phyloP scores from a whole-genome alignment of 1,140 invertebrate species.

The Temnothorax nylanderi region DNA sequence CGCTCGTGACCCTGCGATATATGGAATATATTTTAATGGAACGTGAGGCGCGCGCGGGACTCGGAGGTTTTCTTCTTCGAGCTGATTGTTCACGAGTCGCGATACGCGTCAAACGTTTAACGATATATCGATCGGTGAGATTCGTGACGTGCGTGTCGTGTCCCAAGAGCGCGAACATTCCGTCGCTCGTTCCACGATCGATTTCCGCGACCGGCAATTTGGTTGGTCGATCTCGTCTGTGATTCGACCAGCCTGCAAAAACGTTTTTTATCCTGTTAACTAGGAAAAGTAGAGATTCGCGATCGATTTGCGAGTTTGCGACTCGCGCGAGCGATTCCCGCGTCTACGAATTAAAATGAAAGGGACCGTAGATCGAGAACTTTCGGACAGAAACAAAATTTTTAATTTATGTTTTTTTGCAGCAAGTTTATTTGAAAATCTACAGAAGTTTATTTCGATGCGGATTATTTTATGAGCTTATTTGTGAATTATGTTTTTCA shows the following conservation, averaged over 20 bases:
- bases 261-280: background rate
- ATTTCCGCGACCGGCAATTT: too few species aligned
- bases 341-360: background rate
- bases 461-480: background rate
- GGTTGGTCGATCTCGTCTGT: too few species aligned
- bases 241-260: background rate
- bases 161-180: too few species aligned
- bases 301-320: background rate
- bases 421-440: background rate
- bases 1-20: slow-evolving; percentile 8
- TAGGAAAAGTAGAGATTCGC: background rate
- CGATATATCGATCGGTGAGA: background rate
- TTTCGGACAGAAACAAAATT: background rate
- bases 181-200: too few species aligned
- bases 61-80: background rate
- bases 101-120: background rate
- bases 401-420: background rate
- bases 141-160: slow-evolving; percentile 21
- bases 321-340: background rate
- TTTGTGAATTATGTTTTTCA: background rate
- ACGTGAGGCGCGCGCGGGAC: background rate
- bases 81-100: slow-evolving; percentile 32
- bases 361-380: background rate
- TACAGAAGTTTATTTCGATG: background rate
- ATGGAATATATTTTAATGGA: slow-evolving; percentile 19